Percentiles rank a stretch among this genome's conserved stretches.
Evolutionary conservation across 2,113 vertebrate species (phyloP).

Genomic region (Eira barbara): DNA sequence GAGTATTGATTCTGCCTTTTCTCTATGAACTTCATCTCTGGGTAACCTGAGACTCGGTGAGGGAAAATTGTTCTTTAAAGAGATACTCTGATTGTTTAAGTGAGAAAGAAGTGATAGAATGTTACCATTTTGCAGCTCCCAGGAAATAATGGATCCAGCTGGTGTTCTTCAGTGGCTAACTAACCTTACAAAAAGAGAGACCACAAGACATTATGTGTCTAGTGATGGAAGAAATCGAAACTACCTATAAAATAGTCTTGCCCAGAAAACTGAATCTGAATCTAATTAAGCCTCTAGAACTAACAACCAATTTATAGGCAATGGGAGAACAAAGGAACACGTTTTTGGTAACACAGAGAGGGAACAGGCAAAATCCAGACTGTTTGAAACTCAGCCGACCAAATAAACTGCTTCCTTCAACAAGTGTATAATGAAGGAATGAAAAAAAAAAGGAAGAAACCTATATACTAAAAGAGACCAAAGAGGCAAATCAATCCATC

Average conservation of each 20-base stretch:
- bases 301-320: background rate
- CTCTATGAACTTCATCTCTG: background rate
- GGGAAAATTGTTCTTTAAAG: conserved; percentile 11
- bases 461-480: background rate
- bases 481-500: background rate
- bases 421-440: background rate
- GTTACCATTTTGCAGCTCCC: background rate
- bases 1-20: background rate
- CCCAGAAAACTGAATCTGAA: background rate
- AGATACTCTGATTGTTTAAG: background rate
- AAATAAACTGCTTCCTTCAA: background rate
- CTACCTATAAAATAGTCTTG: background rate
- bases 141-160: background rate
- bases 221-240: background rate
- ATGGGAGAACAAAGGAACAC: background rate
- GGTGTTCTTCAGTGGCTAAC: background rate
- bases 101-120: background rate
- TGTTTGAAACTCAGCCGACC: background rate
- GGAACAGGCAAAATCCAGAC: background rate
- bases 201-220: background rate
- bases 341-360: background rate
- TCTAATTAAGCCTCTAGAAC: background rate
- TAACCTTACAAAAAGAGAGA: background rate
- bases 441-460: background rate
- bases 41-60: background rate